These are phyloP conservation scores for Corythornis leucogaster DNA, from an alignment of 2,797 vertebrate genomes.

Conservation along the genomic window DNA sequence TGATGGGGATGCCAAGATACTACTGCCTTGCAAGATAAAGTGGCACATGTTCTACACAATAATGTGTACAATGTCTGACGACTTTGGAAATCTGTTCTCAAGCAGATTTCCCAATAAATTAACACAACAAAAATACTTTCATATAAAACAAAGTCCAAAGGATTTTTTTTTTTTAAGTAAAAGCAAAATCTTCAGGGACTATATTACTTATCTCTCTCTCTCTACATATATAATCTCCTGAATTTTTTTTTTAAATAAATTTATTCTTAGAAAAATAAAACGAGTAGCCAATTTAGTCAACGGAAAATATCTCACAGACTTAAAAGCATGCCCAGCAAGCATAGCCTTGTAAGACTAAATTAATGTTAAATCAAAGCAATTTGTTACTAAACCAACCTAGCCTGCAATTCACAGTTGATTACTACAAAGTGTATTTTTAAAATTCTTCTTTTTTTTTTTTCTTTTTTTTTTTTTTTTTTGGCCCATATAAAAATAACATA, in stretches of 20 bases:
- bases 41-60: slow-evolving; percentile 61
- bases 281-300: slow-evolving; percentile 71
- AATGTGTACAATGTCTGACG: slow-evolving; percentile 50
- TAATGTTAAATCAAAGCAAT: slow-evolving; percentile 68
- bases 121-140: slow-evolving; percentile 72
- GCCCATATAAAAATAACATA: slow-evolving; percentile 87
- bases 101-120: slow-evolving; percentile 80
- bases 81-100: slow-evolving; percentile 57
- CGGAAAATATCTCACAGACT: slow-evolving; percentile 78
- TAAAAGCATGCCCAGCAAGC: slow-evolving; percentile 81
- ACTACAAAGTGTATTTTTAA: slow-evolving; percentile 77
- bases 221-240: slow-evolving; percentile 75
- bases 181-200: slow-evolving; percentile 72
- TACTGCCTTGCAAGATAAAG: slow-evolving; percentile 51
- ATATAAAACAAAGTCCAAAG: slow-evolving; percentile 74
- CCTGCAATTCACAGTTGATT: slow-evolving; percentile 80
- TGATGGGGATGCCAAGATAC: slow-evolving; percentile 14
- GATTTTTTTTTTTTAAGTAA: slow-evolving; percentile 40
- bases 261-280: slow-evolving; percentile 81
- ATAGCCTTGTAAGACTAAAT: slow-evolving; percentile 78
- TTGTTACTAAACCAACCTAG: slow-evolving; percentile 74
- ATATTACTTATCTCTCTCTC: slow-evolving; percentile 50
- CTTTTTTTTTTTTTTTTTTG: slow-evolving; percentile 73
- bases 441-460: slow-evolving; percentile 64
- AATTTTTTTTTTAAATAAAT: slow-evolving; percentile 72